A percentile compares a stretch with the other conserved stretches of the same genome.
Conservation (phyloP, 2,888 invertebrate genomes). For the Himalopsyche anomala region DNA sequence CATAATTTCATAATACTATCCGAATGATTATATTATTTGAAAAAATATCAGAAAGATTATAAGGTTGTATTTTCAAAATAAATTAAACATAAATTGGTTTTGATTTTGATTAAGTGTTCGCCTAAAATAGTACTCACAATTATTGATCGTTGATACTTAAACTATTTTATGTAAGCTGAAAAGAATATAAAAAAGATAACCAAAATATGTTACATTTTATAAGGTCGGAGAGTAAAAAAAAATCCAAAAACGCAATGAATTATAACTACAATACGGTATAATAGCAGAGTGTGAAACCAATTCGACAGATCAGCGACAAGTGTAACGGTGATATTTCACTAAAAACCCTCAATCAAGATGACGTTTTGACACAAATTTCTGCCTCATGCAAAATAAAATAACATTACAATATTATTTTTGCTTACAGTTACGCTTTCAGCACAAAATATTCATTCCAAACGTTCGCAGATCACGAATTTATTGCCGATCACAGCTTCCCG, state of each 20-base stretch:
- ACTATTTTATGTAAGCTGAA: too few species aligned
- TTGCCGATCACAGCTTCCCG: neutral
- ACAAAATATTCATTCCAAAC: neutral
- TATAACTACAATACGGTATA: neutral
- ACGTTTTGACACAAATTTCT: neutral
- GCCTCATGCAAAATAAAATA: neutral
- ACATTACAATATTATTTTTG: neutral
- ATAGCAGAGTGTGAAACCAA: neutral
- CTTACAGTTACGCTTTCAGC: neutral
- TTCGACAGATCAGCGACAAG: neutral
- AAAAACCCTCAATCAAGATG: neutral
- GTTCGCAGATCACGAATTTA: neutral
- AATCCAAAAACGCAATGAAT: neutral
- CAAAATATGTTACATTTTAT: too few species aligned
- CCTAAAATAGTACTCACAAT: too few species aligned
- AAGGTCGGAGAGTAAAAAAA: too few species aligned
- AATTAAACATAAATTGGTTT: too few species aligned
- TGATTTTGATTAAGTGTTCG: too few species aligned
- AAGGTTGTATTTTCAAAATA: too few species aligned
- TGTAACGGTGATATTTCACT: constrained; percentile 17
- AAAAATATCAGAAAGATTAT: too few species aligned
- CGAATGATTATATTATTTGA: too few species aligned
- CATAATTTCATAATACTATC: too few species aligned
- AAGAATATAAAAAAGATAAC: too few species aligned
- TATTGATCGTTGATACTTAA: too few species aligned